Evolutionary conservation across 2,113 vertebrate genomes (phyloP).

Genomic region (Passerina amoena): DNA sequence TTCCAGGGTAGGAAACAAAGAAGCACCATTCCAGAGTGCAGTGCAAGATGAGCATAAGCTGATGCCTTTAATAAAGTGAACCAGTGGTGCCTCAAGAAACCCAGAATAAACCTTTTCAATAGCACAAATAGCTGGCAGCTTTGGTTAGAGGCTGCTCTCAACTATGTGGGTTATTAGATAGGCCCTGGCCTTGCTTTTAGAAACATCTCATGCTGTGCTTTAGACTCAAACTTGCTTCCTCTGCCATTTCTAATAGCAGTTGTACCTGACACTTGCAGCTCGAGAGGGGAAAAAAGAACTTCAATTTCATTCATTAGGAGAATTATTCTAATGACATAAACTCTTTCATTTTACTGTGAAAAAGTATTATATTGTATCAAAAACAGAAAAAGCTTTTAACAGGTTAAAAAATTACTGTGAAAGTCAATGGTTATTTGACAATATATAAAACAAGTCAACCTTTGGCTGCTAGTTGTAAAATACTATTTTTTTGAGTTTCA

Average conservation of each 20-base stretch:
- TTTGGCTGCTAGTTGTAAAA: neutral
- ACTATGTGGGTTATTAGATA: neutral
- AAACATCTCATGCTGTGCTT: neutral
- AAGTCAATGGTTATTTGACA: neutral
- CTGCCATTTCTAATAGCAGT: neutral
- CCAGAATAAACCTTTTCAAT: neutral
- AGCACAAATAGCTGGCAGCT: neutral
- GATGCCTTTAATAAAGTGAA: neutral
- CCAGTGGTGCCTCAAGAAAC: neutral
- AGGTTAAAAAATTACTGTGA: neutral
- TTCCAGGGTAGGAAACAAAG: neutral
- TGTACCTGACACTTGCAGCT: neutral
- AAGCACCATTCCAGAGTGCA: neutral
- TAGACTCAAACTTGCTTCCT: neutral
- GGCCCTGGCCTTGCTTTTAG: neutral
- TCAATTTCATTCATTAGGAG: neutral
- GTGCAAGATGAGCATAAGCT: neutral
- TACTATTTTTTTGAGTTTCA: neutral
- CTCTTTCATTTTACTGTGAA: neutral
- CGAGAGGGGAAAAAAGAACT: neutral
- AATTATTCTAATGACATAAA: neutral
- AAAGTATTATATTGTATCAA: neutral
- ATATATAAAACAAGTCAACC: neutral
- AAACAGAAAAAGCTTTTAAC: neutral
- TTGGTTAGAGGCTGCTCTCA: neutral